phyloP scores from a whole-genome alignment of 2,113 vertebrate genomes.

The Brachirus orientalis region DNA sequence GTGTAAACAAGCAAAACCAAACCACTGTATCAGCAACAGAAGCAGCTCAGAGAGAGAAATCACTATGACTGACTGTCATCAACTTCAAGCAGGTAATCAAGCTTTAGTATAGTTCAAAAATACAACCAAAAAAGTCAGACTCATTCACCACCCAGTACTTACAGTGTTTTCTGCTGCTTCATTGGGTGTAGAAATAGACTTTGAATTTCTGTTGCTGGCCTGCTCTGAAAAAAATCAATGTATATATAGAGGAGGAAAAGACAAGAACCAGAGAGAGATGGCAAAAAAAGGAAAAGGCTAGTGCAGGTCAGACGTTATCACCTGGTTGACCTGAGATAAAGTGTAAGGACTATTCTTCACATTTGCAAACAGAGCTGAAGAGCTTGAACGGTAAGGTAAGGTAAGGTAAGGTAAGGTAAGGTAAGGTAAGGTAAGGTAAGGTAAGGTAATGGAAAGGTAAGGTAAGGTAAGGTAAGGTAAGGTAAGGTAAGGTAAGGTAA shows the following conservation, averaged over 20 bases:
- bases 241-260: neutral
- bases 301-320: constrained; percentile 55
- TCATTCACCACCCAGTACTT: neutral
- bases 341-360: constrained; percentile 44
- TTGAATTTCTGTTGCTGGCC: constrained; percentile 1
- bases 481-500: no score
- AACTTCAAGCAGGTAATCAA: neutral
- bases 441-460: no score
- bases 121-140: neutral
- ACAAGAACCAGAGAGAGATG: constrained; percentile 10
- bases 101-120: neutral
- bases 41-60: no score
- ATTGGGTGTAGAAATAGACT: constrained; percentile 6
- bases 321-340: constrained; percentile 32
- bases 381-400: neutral
- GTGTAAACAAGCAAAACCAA: no score
- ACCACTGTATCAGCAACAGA: no score
- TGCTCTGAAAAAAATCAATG: neutral
- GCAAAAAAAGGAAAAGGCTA: constrained; percentile 1
- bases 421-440: no score
- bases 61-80: no score
- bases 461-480: no score
- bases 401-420: neutral
- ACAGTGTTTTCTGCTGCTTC: constrained; percentile 8
- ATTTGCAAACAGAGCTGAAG: constrained; percentile 9